phyloP scores from a whole-genome alignment of 2,797 vertebrate species.

The Nyctalus aviator region DNA sequence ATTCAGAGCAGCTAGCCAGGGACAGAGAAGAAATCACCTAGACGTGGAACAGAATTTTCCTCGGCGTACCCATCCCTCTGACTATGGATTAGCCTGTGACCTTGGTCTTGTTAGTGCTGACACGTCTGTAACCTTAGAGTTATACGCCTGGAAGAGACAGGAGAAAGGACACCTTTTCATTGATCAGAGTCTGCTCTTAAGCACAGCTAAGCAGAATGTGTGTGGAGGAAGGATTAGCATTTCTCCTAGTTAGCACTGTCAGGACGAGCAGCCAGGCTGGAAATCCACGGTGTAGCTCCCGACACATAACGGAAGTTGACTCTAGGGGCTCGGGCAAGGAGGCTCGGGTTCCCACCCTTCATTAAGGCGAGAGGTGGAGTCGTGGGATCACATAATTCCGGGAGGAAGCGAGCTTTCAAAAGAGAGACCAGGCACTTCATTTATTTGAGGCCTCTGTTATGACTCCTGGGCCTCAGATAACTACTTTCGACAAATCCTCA shows the following conservation, averaged over 20 bases:
- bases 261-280: background rate
- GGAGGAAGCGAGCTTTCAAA: conserved; percentile 75
- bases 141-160: background rate
- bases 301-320: background rate
- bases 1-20: background rate
- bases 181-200: background rate
- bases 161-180: background rate
- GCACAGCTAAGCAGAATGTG: background rate
- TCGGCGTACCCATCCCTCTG: background rate
- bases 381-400: conserved; percentile 52
- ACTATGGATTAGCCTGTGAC: background rate
- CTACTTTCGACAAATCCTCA: conserved; percentile 82
- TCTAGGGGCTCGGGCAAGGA: background rate
- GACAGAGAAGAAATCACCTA: background rate
- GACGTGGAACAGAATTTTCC: conserved; percentile 10
- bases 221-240: background rate
- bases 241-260: background rate
- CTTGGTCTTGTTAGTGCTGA: background rate
- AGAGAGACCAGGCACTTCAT: conserved; percentile 84
- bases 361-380: conserved; percentile 10
- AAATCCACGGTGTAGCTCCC: background rate
- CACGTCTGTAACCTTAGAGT: too few relatives aligned
- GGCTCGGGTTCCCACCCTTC: background rate
- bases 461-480: conserved; percentile 84
- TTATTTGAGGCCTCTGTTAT: conserved; percentile 86